Conservation (phyloP, 2,888 invertebrate species). For the Opisthograptis luteolata region DNA sequence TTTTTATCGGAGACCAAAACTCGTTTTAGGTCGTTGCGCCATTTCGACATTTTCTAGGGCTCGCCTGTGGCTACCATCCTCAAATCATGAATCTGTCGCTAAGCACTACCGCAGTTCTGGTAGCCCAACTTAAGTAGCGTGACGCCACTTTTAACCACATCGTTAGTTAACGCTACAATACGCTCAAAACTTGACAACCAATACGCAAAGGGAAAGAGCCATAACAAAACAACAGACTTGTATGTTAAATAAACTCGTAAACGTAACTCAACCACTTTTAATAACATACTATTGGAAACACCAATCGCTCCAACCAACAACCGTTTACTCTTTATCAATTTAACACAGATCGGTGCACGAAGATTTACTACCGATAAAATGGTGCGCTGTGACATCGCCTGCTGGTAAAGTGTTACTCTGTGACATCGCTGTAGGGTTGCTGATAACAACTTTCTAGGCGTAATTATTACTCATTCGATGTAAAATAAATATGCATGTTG, state of each 20-base stretch:
- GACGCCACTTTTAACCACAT: no score
- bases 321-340: slow-evolving; percentile 23
- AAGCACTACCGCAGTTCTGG: no score
- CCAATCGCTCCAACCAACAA: slow-evolving; percentile 1
- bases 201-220: background rate
- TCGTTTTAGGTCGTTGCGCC: no score
- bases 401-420: slow-evolving; percentile 8
- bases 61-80: no score
- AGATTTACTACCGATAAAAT: slow-evolving; percentile 11
- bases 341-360: slow-evolving; percentile 9
- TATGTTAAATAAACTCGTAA: slow-evolving; percentile 17
- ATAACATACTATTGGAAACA: slow-evolving; percentile 10
- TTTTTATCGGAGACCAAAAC: no score
- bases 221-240: background rate
- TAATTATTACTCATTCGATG: slow-evolving; percentile 23
- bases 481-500: slow-evolving; percentile 33
- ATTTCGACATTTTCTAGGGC: no score
- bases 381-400: slow-evolving; percentile 3
- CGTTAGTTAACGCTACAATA: no score
- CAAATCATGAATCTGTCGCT: no score
- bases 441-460: slow-evolving; percentile 28
- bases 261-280: slow-evolving; percentile 9
- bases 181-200: background rate
- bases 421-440: slow-evolving; percentile 6
- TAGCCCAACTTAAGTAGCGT: no score